Base-by-base conservation (phyloP, 37 sponge, comb jelly and placozoan genomes). In the Agelas oroides region DNA sequence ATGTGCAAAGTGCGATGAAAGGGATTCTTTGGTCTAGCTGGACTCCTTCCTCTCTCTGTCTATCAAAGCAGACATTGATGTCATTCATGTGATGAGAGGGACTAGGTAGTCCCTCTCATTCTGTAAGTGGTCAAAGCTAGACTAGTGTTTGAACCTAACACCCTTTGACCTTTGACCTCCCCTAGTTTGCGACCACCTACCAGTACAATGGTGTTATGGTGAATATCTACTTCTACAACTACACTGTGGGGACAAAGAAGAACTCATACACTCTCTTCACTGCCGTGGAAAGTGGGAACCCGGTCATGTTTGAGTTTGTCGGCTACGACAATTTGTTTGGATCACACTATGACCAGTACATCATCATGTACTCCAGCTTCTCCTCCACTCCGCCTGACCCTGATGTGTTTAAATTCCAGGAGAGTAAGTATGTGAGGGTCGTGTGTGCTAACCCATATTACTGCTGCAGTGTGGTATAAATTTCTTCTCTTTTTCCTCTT, bases 291-390 rank as follows among this genome's bases (percentile, higher is more conserved):
- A 86, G 27, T 36, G 30, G 76, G 46, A 13, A 53, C 8, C 97
- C 97, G 8, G 39, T 88, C 6, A 6, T 76, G 11, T 77, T 94
- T 37, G 53, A 80, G 24, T 96, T 96, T 57, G 40, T 88, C 40
- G 97, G 97, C 17, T 95, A 83, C 41, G 97, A 97, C 59, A 60
- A 77, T 11, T 85, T 97, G 55, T 84, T 97, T 52, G 97, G 97
- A 0, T 97, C 97, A 1, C 97, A 97, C 65, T 97, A 97, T 54
- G 97, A 97, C 60, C 73, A 95, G 73, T 97, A 97, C 69, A 39
- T 62, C 19, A 32, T 97, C 33, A 24, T 33, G 23, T 97, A 97
- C 65, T 25, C 34, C 70, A 37, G 5, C 5, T 86, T 88, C 58
- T 39, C 18, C 19, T 21, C 68, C 1, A 31, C 18, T 19, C 39